phyloP scores from a whole-genome alignment of 2,888 invertebrate genomes.

The Ernsta delagoae region DNA sequence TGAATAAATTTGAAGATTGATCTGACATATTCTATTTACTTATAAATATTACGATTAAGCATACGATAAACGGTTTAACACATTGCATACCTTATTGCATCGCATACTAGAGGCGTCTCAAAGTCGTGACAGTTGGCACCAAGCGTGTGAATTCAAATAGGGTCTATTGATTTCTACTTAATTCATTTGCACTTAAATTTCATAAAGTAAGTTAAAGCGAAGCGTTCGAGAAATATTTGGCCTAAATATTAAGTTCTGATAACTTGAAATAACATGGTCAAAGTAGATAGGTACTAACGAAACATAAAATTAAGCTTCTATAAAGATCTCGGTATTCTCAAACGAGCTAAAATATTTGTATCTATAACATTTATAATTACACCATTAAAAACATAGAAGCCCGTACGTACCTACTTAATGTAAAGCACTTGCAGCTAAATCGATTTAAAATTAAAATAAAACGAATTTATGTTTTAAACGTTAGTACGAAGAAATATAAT shows the following conservation, averaged over 20 bases:
- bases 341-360: too few species aligned
- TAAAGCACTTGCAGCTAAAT: too few species aligned
- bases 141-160: constrained; percentile 42
- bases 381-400: too few species aligned
- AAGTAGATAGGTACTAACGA: too few species aligned
- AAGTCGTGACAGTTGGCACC: constrained; percentile 59
- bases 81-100: constrained; percentile 30
- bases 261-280: too few species aligned
- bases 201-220: constrained; percentile 17
- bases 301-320: too few species aligned
- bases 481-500: constrained; percentile 6
- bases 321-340: too few species aligned
- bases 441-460: neutral
- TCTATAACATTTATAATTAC: too few species aligned
- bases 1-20: too few species aligned
- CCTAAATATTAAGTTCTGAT: too few species aligned
- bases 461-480: neutral
- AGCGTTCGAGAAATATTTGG: too few species aligned
- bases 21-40: constrained; percentile 29
- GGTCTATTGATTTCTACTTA: constrained; percentile 39
- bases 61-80: constrained; percentile 24
- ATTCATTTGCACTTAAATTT: constrained; percentile 40
- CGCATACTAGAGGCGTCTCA: constrained; percentile 19
- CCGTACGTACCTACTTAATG: too few species aligned
- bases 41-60: constrained; percentile 33